Evolutionary conservation across 1,140 invertebrate genomes (phyloP).

Genomic region (Ceratosolen fusciceps): DNA sequence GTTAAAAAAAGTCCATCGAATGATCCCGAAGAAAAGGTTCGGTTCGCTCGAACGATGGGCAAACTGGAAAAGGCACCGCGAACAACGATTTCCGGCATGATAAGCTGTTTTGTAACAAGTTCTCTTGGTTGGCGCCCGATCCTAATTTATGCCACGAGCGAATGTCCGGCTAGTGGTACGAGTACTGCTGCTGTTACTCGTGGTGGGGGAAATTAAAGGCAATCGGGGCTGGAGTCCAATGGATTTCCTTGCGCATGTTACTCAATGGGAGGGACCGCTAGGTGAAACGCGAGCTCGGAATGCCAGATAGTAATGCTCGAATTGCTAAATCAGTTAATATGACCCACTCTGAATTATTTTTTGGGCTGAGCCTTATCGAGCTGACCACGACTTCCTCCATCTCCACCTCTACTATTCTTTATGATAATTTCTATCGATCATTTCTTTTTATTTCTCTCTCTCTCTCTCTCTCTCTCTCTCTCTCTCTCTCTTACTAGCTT

Average conservation of each 20-base stretch:
- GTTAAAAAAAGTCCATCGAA: no score
- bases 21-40: no score
- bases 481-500: no score
- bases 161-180: not conserved
- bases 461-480: no score
- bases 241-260: not conserved
- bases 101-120: not conserved
- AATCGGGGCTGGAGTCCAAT: not conserved
- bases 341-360: not conserved
- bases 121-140: not conserved
- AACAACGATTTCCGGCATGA: not conserved
- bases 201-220: not conserved
- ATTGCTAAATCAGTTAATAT: not conserved
- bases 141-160: conserved; percentile 32
- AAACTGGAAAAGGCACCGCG: not conserved
- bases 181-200: not conserved
- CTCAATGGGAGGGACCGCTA: not conserved
- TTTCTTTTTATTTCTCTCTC: no score
- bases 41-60: no score
- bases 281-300: not conserved
- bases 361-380: no score
- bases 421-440: no score
- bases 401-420: no score
- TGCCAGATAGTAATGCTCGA: conserved; percentile 5
- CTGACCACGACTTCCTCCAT: no score